phyloP scores from a whole-genome alignment of 2,797 vertebrate genomes.

The Lepidocolaptes lacrymiger region DNA sequence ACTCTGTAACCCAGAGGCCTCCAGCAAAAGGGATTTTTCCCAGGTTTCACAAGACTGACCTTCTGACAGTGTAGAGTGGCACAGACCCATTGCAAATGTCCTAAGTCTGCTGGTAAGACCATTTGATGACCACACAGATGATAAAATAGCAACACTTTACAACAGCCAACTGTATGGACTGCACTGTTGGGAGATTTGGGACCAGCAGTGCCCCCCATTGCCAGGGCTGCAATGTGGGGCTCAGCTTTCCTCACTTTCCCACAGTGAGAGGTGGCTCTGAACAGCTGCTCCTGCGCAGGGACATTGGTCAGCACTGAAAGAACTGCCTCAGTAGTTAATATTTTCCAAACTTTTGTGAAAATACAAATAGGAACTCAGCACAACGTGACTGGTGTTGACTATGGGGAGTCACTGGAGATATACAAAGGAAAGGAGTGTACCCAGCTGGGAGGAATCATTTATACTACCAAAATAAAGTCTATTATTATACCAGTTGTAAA shows the following conservation, averaged over 20 bases:
- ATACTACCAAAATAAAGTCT: slow-evolving; percentile 43
- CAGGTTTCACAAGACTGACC: slow-evolving; percentile 41
- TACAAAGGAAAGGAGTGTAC: background rate
- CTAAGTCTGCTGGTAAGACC: background rate
- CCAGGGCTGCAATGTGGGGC: background rate
- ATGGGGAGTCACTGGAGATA: background rate
- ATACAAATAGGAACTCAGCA: background rate
- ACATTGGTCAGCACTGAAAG: background rate
- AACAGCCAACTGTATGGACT: background rate
- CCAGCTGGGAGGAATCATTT: background rate
- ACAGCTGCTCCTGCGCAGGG: background rate
- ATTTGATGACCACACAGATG: background rate
- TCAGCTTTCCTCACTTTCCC: background rate
- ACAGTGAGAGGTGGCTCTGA: background rate
- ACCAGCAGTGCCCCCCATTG: accelerated
- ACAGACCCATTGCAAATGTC: background rate
- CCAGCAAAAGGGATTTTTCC: accelerated
- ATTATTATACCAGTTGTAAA: slow-evolving; percentile 27
- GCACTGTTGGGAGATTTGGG: background rate
- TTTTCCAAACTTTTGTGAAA: background rate
- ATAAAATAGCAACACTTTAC: background rate
- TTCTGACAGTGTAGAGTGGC: slow-evolving; percentile 2
- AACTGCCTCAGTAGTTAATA: background rate
- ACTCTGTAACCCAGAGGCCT: background rate
- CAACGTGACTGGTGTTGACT: background rate